These are phyloP conservation scores for Marisa cornuarietis DNA, from an alignment of 1,140 invertebrate species.

Conservation along the genomic window DNA sequence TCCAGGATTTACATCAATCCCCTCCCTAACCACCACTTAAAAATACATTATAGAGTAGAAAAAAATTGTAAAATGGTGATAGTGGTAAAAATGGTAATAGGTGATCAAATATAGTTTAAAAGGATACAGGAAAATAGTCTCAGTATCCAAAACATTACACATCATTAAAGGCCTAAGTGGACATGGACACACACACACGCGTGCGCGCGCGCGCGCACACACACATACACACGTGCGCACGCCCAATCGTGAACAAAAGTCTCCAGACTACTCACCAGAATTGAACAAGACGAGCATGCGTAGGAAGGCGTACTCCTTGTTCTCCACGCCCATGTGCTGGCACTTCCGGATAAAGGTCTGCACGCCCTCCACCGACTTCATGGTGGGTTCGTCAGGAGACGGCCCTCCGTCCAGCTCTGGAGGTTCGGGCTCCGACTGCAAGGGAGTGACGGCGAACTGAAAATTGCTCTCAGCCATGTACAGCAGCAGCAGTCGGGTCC, in stretches of 20 bases:
- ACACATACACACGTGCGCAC: no score
- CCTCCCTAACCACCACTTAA: no score
- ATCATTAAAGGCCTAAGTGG: background rate
- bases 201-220: no score
- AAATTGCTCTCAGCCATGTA: constrained; percentile 65
- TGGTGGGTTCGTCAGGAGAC: constrained; percentile 56
- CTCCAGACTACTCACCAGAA: constrained; percentile 49
- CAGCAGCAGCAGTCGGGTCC: constrained; percentile 59
- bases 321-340: constrained; percentile 57
- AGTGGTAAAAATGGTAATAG: no score
- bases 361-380: constrained; percentile 60
- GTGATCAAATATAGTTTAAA: no score
- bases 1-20: no score
- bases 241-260: background rate
- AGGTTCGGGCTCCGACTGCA: constrained; percentile 25
- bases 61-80: no score
- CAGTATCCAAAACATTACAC: no score
- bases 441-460: constrained; percentile 61
- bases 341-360: constrained; percentile 63
- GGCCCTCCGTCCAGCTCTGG: constrained; percentile 28
- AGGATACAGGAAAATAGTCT: no score
- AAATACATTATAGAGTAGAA: no score
- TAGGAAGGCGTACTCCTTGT: constrained; percentile 61
- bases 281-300: constrained; percentile 63
- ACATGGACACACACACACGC: constrained; percentile 4